These are phyloP conservation scores for Palythoa grandiflora DNA, from an alignment of 92 coral and sea anemone species.

Conservation along the genomic window DNA sequence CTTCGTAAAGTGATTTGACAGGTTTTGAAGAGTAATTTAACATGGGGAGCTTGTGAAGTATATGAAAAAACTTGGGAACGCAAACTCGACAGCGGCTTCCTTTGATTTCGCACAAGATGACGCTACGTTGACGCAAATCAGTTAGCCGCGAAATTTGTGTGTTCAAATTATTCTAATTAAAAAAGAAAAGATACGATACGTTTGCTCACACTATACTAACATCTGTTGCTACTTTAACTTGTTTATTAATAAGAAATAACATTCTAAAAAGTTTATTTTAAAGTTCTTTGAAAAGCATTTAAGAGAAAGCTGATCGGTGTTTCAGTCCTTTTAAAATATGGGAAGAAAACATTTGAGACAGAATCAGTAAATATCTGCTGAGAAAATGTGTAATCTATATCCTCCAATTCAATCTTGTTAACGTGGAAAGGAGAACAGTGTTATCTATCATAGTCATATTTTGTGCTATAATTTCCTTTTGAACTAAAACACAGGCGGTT, in stretches of 20 bases:
- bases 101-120: slow-evolving; percentile 52
- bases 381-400: background rate
- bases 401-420: background rate
- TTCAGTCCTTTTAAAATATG: background rate
- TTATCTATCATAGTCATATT: background rate
- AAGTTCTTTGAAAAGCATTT: background rate
- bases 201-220: slow-evolving; percentile 6
- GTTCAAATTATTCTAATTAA: slow-evolving; percentile 39
- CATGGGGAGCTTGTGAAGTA: slow-evolving; percentile 6
- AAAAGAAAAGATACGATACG: slow-evolving; percentile 36
- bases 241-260: background rate
- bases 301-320: background rate
- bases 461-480: background rate
- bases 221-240: background rate
- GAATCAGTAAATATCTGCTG: background rate
- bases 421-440: background rate
- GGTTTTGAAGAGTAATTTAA: slow-evolving; percentile 39
- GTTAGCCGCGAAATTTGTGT: background rate
- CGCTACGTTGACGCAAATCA: slow-evolving; percentile 62
- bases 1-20: slow-evolving; percentile 40
- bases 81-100: slow-evolving; percentile 59
- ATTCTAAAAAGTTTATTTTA: background rate
- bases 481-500: background rate
- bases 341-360: background rate
- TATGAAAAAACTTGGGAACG: slow-evolving; percentile 52